Conservation (phyloP, 2,888 invertebrate genomes). For the Cantharis flavilabris region DNA sequence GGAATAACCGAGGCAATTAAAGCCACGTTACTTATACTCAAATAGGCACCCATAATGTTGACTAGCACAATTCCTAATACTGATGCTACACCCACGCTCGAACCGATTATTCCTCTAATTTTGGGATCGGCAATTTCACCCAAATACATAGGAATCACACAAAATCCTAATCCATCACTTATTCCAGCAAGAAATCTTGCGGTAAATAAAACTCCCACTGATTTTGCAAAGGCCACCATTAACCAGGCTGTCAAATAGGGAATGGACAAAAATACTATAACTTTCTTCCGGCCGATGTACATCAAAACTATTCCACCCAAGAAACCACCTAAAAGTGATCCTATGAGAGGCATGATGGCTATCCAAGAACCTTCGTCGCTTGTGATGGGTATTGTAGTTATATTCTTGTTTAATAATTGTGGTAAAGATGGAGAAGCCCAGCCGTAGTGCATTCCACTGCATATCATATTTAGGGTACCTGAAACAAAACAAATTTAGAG, state of each 20-base stretch:
- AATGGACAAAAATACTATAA: conserved; percentile 64
- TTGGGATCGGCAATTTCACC: conserved; percentile 64
- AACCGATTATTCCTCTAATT: conserved; percentile 65
- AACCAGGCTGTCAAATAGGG: conserved; percentile 69
- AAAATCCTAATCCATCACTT: conserved; percentile 56
- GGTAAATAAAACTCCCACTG: conserved; percentile 62
- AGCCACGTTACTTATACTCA: conserved; percentile 59
- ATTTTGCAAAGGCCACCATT: conserved; percentile 63
- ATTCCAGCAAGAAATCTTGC: conserved; percentile 61
- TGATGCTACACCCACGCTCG: conserved; percentile 62
- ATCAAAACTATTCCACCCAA: conserved; percentile 67
- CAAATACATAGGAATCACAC: conserved; percentile 63
- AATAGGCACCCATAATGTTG: conserved; percentile 64
- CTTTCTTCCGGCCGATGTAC: conserved; percentile 68
- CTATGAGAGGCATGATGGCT: conserved; percentile 68
- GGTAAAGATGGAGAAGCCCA: conserved; percentile 66
- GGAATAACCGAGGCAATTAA: conserved; percentile 63
- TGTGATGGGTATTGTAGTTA: conserved; percentile 56
- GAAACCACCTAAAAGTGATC: conserved; percentile 65
- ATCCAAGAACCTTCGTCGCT: conserved; percentile 64
- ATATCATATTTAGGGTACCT: conserved; percentile 49
- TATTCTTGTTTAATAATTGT: conserved; percentile 55
- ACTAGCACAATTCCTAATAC: conserved; percentile 65
- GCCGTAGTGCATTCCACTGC: conserved; percentile 55
- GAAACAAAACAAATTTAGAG: conserved; percentile 28